A percentile compares a stretch with the other conserved stretches of the same genome.
Evolutionary conservation across 2,888 invertebrate species (phyloP).

Genomic region (Phasia obesa): DNA sequence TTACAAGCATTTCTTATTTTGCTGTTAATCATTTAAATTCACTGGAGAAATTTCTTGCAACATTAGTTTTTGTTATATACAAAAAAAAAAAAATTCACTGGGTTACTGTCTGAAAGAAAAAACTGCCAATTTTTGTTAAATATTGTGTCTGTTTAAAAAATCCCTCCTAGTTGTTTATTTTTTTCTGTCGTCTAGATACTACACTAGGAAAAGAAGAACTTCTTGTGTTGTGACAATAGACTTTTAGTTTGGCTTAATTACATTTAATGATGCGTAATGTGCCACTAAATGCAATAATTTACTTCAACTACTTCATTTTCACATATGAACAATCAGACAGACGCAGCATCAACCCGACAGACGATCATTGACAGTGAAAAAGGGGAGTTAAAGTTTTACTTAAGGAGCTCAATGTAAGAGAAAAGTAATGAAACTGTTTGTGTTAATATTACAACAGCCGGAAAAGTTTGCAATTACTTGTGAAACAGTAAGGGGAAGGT

Average conservation of each 20-base stretch:
- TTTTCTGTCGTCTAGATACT: neutral
- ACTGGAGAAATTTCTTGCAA: no score
- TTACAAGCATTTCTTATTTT: no score
- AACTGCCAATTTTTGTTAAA: neutral
- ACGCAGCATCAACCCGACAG: no score
- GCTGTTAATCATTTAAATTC: no score
- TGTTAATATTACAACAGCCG: no score
- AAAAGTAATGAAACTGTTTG: no score
- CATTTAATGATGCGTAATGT: constrained; percentile 73
- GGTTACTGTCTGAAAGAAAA: neutral
- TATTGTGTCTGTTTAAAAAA: neutral
- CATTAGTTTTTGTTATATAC: no score
- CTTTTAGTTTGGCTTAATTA: constrained; percentile 71
- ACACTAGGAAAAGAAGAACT: neutral
- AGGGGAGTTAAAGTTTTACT: no score
- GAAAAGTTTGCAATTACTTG: no score
- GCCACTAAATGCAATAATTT: constrained; percentile 66
- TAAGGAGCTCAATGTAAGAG: no score
- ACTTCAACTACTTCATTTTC: constrained; percentile 67
- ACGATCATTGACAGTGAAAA: no score
- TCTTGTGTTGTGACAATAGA: constrained; percentile 64
- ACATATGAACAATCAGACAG: constrained; percentile 36
- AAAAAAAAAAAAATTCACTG: neutral
- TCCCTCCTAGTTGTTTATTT: neutral
- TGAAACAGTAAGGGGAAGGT: no score